Evolutionary conservation across 2,888 invertebrate species (phyloP).

Genomic region (Ormyrus pomaceus): DNA sequence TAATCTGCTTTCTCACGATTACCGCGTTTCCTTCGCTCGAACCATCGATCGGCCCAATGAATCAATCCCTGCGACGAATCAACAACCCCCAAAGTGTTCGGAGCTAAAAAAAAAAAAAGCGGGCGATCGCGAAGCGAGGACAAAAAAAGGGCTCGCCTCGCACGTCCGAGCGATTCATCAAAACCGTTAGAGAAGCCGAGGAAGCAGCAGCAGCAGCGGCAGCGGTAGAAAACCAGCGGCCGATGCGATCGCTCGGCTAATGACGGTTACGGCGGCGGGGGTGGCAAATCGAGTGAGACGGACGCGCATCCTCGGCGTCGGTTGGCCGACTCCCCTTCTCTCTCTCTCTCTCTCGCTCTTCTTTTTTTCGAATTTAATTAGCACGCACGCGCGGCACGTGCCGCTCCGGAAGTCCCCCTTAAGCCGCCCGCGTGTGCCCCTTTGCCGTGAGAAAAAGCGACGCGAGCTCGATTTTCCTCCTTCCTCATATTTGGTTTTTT

Average conservation of each 20-base stretch:
- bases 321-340: slow-evolving; percentile 29
- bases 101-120: slow-evolving; percentile 3
- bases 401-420: slow-evolving; percentile 52
- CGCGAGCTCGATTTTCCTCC: background rate
- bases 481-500: slow-evolving; percentile 23
- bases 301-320: background rate
- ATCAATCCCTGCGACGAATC: too few species aligned
- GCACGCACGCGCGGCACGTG: slow-evolving; percentile 36
- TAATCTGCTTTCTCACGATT: too few species aligned
- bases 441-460: background rate
- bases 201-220: too few species aligned
- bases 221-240: too few species aligned
- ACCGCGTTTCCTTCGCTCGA: too few species aligned
- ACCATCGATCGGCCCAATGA: too few species aligned
- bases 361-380: slow-evolving; percentile 53
- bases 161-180: too few species aligned
- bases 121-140: too few species aligned
- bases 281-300: slow-evolving; percentile 33
- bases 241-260: background rate
- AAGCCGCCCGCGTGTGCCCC: slow-evolving; percentile 1
- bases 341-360: slow-evolving; percentile 24
- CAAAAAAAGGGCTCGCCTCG: too few species aligned
- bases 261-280: slow-evolving; percentile 29
- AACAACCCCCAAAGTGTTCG: background rate
- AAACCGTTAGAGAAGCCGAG: too few species aligned